Conservation (phyloP, 2,113 vertebrate species). For the Hassar affinis region DNA sequence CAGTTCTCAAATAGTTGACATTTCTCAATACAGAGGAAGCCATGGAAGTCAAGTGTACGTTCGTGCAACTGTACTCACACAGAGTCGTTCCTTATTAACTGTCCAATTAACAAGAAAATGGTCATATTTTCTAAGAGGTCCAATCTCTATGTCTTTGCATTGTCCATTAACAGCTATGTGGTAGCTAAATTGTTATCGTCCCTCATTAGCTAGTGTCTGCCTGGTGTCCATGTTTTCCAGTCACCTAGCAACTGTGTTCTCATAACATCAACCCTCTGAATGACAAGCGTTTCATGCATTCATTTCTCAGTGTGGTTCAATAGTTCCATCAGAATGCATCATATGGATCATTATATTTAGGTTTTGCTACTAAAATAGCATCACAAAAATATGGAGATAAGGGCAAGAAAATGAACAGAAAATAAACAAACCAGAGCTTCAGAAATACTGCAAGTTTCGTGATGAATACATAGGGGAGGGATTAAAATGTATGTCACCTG, state of each 20-base stretch:
- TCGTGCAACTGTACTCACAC: background rate
- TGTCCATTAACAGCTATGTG: background rate
- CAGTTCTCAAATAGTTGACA: background rate
- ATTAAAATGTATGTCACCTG: no score
- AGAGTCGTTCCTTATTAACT: background rate
- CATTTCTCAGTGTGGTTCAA: background rate
- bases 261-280: background rate
- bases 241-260: conserved; percentile 1
- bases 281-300: background rate
- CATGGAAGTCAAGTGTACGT: background rate
- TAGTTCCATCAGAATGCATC: background rate
- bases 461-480: no score
- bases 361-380: background rate
- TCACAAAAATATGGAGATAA: background rate
- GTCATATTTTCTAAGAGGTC: background rate
- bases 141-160: background rate
- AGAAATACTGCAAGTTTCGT: no score
- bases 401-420: no score
- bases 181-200: background rate
- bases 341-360: background rate
- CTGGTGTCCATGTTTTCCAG: conserved; percentile 7
- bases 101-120: background rate
- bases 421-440: no score
- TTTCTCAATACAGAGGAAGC: background rate
- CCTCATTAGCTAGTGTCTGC: background rate